phyloP scores from a whole-genome alignment of 2,888 invertebrate genomes.

The Tenthredo distinguenda region DNA sequence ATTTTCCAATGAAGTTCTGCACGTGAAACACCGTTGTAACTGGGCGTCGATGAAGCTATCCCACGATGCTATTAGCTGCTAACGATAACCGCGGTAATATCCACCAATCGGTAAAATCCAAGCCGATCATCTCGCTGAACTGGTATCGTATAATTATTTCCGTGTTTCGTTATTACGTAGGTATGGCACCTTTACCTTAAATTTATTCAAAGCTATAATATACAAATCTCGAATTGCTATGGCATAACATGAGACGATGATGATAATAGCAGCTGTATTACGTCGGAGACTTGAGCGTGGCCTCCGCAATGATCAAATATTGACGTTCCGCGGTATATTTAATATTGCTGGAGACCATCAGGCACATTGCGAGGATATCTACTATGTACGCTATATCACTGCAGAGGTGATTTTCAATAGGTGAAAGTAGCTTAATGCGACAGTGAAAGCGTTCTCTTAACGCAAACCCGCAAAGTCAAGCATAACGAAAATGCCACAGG shows the following conservation, averaged over 20 bases:
- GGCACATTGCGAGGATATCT: background rate
- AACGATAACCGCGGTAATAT: background rate
- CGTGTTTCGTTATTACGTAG: background rate
- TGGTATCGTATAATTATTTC: background rate
- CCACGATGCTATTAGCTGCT: background rate
- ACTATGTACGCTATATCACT: background rate
- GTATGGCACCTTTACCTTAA: background rate
- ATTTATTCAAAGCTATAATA: background rate
- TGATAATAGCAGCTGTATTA: background rate
- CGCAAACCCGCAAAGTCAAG: background rate
- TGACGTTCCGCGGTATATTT: background rate
- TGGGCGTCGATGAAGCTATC: background rate
- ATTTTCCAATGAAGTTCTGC: background rate
- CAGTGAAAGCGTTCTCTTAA: constrained; percentile 22
- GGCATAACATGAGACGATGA: background rate
- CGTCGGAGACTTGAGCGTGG: background rate
- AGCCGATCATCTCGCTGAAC: background rate
- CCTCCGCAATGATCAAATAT: background rate
- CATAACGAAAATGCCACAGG: constrained; percentile 29
- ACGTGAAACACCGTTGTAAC: background rate
- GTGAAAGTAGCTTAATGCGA: constrained; percentile 22
- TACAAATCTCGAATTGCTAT: background rate
- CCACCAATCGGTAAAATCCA: background rate
- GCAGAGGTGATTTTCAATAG: constrained; percentile 25
- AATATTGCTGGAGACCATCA: background rate